These are phyloP conservation scores for Eleginops maclovinus DNA, from an alignment of 2,113 vertebrate genomes.

Conservation along the genomic window DNA sequence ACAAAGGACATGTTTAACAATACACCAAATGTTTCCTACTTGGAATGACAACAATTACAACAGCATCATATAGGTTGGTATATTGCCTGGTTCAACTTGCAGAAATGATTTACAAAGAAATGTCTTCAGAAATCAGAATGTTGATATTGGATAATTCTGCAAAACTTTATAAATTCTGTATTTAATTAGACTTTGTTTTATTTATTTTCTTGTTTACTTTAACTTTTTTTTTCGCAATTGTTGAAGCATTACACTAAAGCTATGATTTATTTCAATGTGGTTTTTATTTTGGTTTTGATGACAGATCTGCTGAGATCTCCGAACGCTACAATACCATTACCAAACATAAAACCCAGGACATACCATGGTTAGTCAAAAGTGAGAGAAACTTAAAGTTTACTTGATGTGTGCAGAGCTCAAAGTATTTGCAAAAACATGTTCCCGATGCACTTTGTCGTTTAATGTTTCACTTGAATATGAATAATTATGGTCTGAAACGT, in stretches of 20 bases:
- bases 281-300: neutral
- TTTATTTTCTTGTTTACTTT: neutral
- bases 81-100: neutral
- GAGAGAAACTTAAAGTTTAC: neutral
- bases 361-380: neutral
- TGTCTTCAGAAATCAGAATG: neutral
- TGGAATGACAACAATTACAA: neutral
- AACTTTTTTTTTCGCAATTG: neutral
- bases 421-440: neutral
- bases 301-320: neutral
- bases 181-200: neutral
- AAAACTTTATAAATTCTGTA: neutral
- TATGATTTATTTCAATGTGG: neutral
- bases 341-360: too few species aligned
- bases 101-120: neutral
- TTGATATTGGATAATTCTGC: neutral
- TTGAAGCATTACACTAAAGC: neutral
- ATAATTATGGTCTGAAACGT: constrained; percentile 18
- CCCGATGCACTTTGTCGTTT: neutral
- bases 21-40: neutral
- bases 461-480: constrained; percentile 1
- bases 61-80: neutral
- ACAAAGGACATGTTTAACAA: neutral
- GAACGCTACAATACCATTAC: neutral
- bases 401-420: neutral